Evolutionary conservation across 2,888 invertebrate genomes (phyloP), one percentile per base, ranked within the genome.

Genomic region (Timema podura): DNA sequence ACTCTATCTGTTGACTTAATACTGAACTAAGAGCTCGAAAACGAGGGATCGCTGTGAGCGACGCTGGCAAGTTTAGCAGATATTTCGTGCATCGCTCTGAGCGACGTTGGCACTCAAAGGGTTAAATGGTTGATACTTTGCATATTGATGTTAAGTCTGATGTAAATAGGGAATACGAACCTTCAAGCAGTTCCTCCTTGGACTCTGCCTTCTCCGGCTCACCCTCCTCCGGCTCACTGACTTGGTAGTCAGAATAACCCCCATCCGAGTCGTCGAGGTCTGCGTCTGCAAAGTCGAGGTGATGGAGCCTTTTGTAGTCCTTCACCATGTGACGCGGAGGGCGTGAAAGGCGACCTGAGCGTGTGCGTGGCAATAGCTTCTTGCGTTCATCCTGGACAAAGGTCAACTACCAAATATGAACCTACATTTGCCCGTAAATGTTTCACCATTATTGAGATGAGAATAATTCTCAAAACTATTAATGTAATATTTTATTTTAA

Each of bases 301-400:
- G 84, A 76, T 85, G 85, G 68, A 86, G 80, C 70, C 85, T 83
- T 74, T 86, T 86, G 76, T 86, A 87, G 77, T 87, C 86, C 73
- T 85, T 84, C 16, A 86, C 83, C 84, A 87, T 86, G 75, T 87
- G 86, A 59, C 84, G 82, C 0, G 87, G 87, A 0, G 87, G 87
- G 68, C 86, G 82, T 1, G 86, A 86, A 47, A 87, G 80, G 65
- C 87, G 80, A 0, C 85, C 84, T 11, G 84, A 87, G 71, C 87
- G 79, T 15, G 86, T 87, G 68, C 85, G 80, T 0, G 85, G 84
- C 46, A 82, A 71, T 59, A 79, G 79, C 70, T 84, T 85, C 74
- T 81, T 81, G 6, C 80, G 77, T 48, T 85, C 85, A 73, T 83
- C 84, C 81, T 81, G 70, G 30, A 30, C 30, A 30, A 30, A 30